Percentiles rank a stretch among this genome's conserved stretches.
phyloP scores from a whole-genome alignment of 2,797 vertebrate genomes.

The Pygocentrus nattereri region DNA sequence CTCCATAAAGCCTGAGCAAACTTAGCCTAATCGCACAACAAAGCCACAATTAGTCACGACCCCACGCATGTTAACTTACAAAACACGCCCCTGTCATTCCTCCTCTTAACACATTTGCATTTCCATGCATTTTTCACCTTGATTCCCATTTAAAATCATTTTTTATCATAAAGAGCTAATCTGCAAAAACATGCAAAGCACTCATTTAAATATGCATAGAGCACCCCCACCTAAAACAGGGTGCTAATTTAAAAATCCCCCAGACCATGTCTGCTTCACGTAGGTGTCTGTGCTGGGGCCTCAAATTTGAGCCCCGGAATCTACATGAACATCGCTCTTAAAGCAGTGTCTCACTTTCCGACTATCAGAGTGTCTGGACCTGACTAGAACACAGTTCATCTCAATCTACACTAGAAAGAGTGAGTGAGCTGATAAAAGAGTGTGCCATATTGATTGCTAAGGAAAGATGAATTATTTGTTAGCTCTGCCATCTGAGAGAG shows the following conservation, averaged over 20 bases:
- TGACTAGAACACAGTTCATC: conserved; percentile 69
- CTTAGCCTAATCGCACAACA: conserved; percentile 89
- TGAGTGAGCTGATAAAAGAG: conserved; percentile 51
- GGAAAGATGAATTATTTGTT: conserved; percentile 77
- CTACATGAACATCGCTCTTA: conserved; percentile 41
- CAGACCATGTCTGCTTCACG: conserved; percentile 60
- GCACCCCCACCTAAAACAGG: conserved; percentile 55
- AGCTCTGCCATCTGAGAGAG: conserved; percentile 67
- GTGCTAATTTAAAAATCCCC: conserved; percentile 67
- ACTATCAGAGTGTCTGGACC: conserved; percentile 68
- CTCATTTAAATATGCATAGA: conserved; percentile 84
- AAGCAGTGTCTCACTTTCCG: conserved; percentile 61
- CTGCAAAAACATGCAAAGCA: conserved; percentile 79
- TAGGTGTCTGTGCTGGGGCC: conserved; percentile 58
- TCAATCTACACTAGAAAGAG: conserved; percentile 74
- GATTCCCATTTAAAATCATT: conserved; percentile 59
- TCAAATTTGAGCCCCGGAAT: conserved; percentile 37
- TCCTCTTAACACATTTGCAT: conserved; percentile 70
- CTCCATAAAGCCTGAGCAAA: conserved; percentile 85
- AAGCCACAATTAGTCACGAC: conserved; percentile 89
- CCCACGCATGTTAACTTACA: conserved; percentile 80
- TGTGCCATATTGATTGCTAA: conserved; percentile 74
- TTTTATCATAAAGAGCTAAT: conserved; percentile 67
- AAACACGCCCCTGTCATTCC: conserved; percentile 74
- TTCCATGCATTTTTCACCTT: conserved; percentile 75